Base-by-base conservation (phyloP, 2,797 vertebrate genomes). In the Simalia tracyae region DNA sequence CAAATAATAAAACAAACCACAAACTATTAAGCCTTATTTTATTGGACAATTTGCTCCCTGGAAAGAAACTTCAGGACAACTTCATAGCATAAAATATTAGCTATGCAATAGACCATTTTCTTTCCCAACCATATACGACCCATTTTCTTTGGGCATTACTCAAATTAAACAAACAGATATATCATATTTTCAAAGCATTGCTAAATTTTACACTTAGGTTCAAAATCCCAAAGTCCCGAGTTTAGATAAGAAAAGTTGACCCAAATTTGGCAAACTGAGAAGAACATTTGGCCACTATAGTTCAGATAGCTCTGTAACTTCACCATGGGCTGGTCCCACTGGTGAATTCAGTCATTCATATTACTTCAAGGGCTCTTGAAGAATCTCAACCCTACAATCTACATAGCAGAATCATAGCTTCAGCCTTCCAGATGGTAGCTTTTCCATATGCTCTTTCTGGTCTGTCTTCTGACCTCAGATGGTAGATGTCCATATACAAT, bases 11-110 rank as follows among this genome's bases (percentile, higher is more conserved):
- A 17, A 12, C 24, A 56, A 88, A 54, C 56, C n/a, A 94, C 24
- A 7, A 92, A 72, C 91, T 28, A 59, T 84, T 92, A 95, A 94
- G 50, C 26, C 88, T 93, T 68, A 56, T 68, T 88, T 86, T 95
- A 46, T 87, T 63, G 42, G 89, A 87, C 56, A 90, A 81, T 64
- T 54, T 93, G 14, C 81, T 95, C 68, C 72, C 93, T 92, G 66
- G 90, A 93, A 89, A 50, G n/a, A 87, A 93, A 87, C 66, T 57
- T 89, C 6, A 63, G 88, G 90, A 68, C 19, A 31, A 22, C 6
- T n/a, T 31, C 31, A 56, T 17, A 60, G 63, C 76, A 84, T 42
- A 66, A 89, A 72, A 68, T 11, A 22, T 92, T 56, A 81, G 60
- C 50, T 66, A 4, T 68, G 10, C 31, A 84, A 56, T 6, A 26